phyloP scores from a whole-genome alignment of 2,113 vertebrate species.

The Progne subis region DNA sequence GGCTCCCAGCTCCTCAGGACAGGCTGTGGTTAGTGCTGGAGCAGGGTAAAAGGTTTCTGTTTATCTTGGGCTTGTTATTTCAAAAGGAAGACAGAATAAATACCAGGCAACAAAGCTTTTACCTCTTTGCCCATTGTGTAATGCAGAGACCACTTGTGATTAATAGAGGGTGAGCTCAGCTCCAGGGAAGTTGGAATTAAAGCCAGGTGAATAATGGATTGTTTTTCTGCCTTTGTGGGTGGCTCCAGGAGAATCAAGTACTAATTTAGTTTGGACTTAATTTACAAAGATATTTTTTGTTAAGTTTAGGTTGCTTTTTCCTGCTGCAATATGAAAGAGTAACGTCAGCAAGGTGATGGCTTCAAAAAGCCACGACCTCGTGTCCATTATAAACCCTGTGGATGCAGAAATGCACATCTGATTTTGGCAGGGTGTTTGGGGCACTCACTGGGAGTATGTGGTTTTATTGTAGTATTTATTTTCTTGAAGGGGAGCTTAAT shows the following conservation, averaged over 20 bases:
- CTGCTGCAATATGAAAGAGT: background rate
- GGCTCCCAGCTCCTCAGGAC: background rate
- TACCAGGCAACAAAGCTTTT: background rate
- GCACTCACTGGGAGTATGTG: background rate
- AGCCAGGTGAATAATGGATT: background rate
- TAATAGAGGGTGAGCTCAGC: background rate
- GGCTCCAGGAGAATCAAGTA: background rate
- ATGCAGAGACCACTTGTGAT: background rate
- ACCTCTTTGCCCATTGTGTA: background rate
- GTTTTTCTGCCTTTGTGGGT: background rate
- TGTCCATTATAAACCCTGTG: accelerated
- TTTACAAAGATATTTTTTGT: background rate
- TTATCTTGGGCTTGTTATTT: background rate
- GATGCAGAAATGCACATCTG: background rate
- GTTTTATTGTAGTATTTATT: background rate
- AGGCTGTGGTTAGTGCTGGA: background rate
- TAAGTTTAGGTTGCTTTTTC: background rate
- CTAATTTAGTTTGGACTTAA: background rate
- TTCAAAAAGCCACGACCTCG: background rate
- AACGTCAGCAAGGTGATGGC: background rate
- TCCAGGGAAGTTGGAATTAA: background rate
- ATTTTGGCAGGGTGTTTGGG: background rate
- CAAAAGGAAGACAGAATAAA: background rate
- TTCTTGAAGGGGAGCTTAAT: background rate
- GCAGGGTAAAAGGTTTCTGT: background rate